Evolutionary conservation across 2,113 vertebrate species (phyloP).

Genomic region (Apus apus): DNA sequence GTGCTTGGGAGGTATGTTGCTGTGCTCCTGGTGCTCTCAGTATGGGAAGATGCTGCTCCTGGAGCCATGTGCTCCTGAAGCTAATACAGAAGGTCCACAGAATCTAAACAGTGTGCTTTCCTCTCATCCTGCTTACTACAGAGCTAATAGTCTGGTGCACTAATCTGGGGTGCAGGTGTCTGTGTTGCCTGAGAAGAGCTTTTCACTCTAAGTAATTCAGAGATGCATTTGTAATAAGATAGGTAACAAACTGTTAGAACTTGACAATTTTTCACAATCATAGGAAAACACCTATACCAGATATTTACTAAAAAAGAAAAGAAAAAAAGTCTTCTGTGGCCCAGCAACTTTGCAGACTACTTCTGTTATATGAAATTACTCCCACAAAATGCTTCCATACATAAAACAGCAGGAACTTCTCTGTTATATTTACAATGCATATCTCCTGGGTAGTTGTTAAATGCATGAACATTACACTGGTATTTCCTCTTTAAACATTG

Average conservation of each 20-base stretch:
- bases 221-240: background rate
- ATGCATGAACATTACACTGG: conserved; percentile 32
- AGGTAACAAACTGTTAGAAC: background rate
- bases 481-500: conserved; percentile 53
- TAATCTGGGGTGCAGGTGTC: background rate
- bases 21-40: background rate
- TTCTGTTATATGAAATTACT: conserved; percentile 45
- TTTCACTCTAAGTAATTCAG: background rate
- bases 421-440: conserved; percentile 59
- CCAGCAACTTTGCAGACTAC: conserved; percentile 21
- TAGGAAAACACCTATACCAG: background rate
- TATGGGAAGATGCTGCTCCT: background rate
- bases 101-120: background rate
- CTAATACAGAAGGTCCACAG: background rate
- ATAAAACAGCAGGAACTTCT: conserved; percentile 61
- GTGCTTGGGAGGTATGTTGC: background rate
- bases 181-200: background rate
- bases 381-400: conserved; percentile 28
- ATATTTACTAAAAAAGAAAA: background rate
- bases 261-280: background rate
- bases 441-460: conserved; percentile 64
- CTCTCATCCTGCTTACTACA: background rate
- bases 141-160: background rate
- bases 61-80: background rate
- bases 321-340: background rate